phyloP scores from a whole-genome alignment of 2,113 vertebrate genomes.

The Rhipidura dahli region DNA sequence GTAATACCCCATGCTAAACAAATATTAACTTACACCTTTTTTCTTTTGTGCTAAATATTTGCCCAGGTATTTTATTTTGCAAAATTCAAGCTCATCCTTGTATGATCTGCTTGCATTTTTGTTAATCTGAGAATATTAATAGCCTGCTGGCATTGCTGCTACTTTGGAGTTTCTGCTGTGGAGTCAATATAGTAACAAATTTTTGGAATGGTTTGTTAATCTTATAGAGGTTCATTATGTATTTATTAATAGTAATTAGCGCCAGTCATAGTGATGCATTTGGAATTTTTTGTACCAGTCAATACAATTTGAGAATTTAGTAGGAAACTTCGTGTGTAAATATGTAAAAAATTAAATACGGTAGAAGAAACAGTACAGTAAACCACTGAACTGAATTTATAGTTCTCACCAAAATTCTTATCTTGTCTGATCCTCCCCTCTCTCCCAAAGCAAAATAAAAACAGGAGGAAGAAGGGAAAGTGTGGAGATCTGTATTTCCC shows the following conservation, averaged over 20 bases:
- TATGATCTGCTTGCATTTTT: not conserved
- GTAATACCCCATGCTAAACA: not conserved
- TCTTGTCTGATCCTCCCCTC: not conserved
- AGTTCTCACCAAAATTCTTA: not conserved
- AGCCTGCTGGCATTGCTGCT: not conserved
- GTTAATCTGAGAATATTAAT: constrained; percentile 12
- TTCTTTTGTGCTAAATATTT: not conserved
- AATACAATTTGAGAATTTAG: not conserved
- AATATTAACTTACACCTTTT: not conserved
- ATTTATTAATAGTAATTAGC: constrained; percentile 31
- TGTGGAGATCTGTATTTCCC: too few relatives aligned
- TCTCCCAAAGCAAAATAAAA: not conserved
- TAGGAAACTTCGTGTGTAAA: not conserved
- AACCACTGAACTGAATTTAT: not conserved
- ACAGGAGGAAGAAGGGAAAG: not conserved
- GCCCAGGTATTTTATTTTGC: not conserved
- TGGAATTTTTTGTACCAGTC: not conserved
- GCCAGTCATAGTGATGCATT: not conserved
- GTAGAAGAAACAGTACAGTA: not conserved
- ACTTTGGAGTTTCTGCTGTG: not conserved
- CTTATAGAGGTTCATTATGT: constrained; percentile 9
- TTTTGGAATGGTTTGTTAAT: constrained; percentile 26
- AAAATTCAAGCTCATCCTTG: not conserved
- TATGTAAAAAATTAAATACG: not conserved
- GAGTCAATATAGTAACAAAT: not conserved